Evolutionary conservation across 2,888 invertebrate genomes (phyloP), one percentile per base, ranked within the genome.

Genomic region (Allophyes oxyacanthae): DNA sequence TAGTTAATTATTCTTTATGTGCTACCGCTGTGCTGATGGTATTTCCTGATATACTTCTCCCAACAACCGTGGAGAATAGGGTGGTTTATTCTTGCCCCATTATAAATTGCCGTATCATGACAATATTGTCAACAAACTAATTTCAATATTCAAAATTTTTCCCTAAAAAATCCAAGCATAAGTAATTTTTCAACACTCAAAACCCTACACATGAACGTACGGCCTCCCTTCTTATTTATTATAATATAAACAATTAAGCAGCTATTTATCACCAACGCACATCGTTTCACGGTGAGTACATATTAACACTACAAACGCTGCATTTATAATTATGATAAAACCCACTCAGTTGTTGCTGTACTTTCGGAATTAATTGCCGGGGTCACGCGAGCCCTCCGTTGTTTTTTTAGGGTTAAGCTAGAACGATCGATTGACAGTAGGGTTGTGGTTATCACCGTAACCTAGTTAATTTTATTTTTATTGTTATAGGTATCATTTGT

Each of bases 291-390:
- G 77, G 77, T 80, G 74, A 78, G 76, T 78, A 78, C 72, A 58
- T 75, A 76, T 74, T 78, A 81, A 81, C 77, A 81, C 79, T 73
- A 77, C 65, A 68, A 75, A 66, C 61, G 69, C 55, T 72, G 72
- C 70, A 72, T 74, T 75, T 69, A 75, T 72, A 71, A 74, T 74
- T 75, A 74, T 61, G 69, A 75, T 74, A 72, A 69, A 75, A 74
- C 64, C 64, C 63, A 75, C 75, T 73, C 71, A 59, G 54, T 65
- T 51, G 68, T 63, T 73, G 78, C 75, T 77, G 69, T 77, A 83
- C 83, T 84, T 84, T 71, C 64, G 67, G 76, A 81, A 85, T 85
- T 89, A 89, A 89, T 89, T 83, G 84, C 73, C 64, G 65, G 78
- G 80, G 84, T 85, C 89, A 87, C 88, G 88, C 87, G 67, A 85